Evolutionary conservation across 1,140 invertebrate species (phyloP), one percentile per base, ranked within the genome.

Genomic region (Lerema accius): DNA sequence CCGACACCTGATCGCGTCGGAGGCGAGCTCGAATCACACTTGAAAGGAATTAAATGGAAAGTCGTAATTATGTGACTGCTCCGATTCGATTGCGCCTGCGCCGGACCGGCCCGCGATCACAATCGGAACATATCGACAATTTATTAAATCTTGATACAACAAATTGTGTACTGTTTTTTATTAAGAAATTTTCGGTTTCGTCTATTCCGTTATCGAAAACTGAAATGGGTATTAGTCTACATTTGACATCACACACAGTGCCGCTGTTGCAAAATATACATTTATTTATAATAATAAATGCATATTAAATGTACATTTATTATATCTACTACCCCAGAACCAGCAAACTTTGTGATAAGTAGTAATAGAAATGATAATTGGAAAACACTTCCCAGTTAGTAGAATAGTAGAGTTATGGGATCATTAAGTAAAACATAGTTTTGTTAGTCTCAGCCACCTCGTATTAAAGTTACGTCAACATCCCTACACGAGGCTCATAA

Each of bases 1-100:
- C 53, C 14, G 40, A 56, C 53, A 56, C 53, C 35, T 43, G 53
- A 51, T 51, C 49, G 28, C 49, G 49, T 51, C 32, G 49, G 32
- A 51, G 49, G 32, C 28, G 49, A 56, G 39, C 40, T 43, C 39
- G 7, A 43, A 45, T 56, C 19, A 56, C 53, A 43, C 39, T 56
- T 16, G 17, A 56, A 43, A 46, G 40, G 49, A 51, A 39, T 39
- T 51, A 51, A 51, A 51, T 39, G 15, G 49, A 51, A 51, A 51
- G 49, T 37, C 49, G 49, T 37, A 51, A 51, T 51, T 51, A 51
- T 51, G 14, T 39, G 32, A 37, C 32, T 11, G 15, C 14, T 19
- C 23, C 14, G 15, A 39, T 51, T 32, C 28, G 9, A 32, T 32
- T 32, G 28, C 28, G 9, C 3, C 28, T 32, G 4, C 28, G 28